phyloP scores from a whole-genome alignment of 2,113 vertebrate genomes.

The Pithys albifrons region DNA sequence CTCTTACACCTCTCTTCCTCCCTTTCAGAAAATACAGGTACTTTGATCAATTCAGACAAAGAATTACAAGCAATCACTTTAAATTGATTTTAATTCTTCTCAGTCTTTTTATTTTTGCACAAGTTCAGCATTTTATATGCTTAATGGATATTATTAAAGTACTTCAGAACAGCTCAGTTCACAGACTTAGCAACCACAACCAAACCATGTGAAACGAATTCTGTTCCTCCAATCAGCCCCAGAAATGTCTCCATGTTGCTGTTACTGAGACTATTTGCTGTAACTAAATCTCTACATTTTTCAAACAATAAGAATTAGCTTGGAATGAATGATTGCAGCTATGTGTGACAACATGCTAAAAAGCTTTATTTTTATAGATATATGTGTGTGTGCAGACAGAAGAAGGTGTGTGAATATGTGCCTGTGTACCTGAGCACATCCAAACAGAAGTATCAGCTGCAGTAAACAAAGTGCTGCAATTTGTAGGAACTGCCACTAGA shows the following conservation, averaged over 20 bases:
- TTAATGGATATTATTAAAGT: neutral
- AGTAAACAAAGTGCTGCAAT: neutral
- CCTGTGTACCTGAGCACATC: neutral
- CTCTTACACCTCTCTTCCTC: neutral
- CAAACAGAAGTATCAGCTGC: neutral
- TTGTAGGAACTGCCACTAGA: conserved; percentile 41
- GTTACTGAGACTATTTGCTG: neutral
- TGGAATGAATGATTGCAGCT: neutral
- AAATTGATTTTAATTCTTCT: neutral
- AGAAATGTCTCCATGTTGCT: neutral
- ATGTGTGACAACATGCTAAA: neutral
- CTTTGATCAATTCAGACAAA: neutral
- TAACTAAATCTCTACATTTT: neutral
- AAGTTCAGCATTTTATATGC: neutral
- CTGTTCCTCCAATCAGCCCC: neutral
- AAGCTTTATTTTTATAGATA: neutral
- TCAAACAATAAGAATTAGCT: neutral
- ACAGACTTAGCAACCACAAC: neutral
- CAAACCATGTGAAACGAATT: neutral
- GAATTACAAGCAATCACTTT: neutral
- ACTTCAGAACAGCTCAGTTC: neutral
- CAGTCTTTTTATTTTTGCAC: neutral
- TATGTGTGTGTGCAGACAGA: neutral
- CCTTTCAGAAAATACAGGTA: neutral
- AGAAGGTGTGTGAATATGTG: neutral